A percentile compares a stretch with the other conserved stretches of the same genome.
Conservation (phyloP, 2,888 invertebrate species). For the Pristionchus mayeri region DNA sequence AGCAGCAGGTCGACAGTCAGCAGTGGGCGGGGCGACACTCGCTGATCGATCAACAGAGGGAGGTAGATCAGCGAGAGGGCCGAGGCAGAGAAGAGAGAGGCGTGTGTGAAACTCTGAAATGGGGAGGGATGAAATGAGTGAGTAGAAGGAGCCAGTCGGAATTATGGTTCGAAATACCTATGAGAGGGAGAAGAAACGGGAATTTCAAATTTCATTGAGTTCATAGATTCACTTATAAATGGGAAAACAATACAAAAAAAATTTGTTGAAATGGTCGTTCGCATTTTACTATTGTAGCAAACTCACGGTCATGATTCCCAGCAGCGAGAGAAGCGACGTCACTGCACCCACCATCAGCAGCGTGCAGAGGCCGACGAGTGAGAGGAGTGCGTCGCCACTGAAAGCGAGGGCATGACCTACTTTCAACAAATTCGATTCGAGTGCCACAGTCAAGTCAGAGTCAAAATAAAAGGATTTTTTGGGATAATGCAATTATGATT, state of each 20-base stretch:
- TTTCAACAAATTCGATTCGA: too few relatives aligned
- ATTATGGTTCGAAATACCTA: neutral
- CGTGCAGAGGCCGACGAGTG: conserved; percentile 6
- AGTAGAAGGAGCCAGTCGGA: neutral
- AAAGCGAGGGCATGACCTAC: neutral
- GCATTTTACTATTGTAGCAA: neutral
- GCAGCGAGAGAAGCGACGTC: conserved; percentile 27
- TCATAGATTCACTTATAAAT: too few relatives aligned
- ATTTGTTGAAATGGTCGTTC: too few relatives aligned
- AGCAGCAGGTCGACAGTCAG: conserved; percentile 42
- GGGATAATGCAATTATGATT: too few relatives aligned
- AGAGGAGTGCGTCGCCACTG: conserved; percentile 44
- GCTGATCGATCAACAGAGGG: conserved; percentile 35
- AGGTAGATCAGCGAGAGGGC: conserved; percentile 39
- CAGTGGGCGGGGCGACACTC: conserved; percentile 38
- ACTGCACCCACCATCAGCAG: neutral
- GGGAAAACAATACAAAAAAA: too few relatives aligned
- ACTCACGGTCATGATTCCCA: neutral
- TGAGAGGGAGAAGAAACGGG: too few relatives aligned
- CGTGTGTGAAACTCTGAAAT: neutral
- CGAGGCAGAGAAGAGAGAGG: neutral
- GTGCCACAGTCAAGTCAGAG: too few relatives aligned
- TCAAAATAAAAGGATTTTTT: too few relatives aligned
- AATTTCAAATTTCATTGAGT: too few relatives aligned
- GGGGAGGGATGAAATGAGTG: neutral